Evolutionary conservation across 2,888 invertebrate genomes (phyloP).

Genomic region (Piscicola geometra): DNA sequence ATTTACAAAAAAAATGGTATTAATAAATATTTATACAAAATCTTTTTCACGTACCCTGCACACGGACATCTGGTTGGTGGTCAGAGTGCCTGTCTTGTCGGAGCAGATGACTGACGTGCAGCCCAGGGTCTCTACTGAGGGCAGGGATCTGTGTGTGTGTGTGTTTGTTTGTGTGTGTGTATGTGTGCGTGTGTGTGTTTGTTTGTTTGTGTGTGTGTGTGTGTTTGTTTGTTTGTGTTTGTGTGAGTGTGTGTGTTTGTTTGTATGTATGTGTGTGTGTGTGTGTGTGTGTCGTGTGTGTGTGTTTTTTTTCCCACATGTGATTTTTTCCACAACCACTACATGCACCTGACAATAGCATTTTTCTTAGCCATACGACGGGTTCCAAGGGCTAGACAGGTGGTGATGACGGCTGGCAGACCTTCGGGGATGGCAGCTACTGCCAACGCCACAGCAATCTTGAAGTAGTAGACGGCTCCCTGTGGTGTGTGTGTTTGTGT

Average conservation of each 20-base stretch:
- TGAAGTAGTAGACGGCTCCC: conserved; percentile 99
- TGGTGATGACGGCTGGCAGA: conserved; percentile 97
- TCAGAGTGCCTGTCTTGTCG: conserved; percentile 97
- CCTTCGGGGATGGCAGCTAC: conserved; percentile 99
- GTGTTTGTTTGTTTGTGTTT: conserved; percentile 1
- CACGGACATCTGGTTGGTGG: conserved; percentile 99
- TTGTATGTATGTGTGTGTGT: no score
- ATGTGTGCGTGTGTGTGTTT: conserved; percentile 16
- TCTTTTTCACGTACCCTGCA: no score
- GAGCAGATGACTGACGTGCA: conserved; percentile 99
- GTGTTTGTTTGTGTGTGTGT: conserved; percentile 10
- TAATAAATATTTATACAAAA: no score
- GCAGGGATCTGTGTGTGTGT: conserved; percentile 74
- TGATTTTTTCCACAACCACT: no score
- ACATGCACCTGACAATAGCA: conserved; percentile 68
- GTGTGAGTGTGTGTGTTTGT: conserved; percentile 9
- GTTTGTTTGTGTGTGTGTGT: conserved; percentile 10
- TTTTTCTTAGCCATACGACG: conserved; percentile 99
- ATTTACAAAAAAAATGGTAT: no score
- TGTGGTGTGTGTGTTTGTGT: conserved; percentile 38
- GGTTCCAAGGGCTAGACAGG: conserved; percentile 83
- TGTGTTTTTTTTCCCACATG: no score
- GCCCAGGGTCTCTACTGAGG: conserved; percentile 87
- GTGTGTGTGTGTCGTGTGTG: no score
- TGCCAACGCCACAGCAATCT: conserved; percentile 98